Percentiles rank a stretch among this genome's conserved stretches.
These are phyloP conservation scores for Nematolebias whitei DNA, from an alignment of 2,113 vertebrate species.

Conservation along the genomic window DNA sequence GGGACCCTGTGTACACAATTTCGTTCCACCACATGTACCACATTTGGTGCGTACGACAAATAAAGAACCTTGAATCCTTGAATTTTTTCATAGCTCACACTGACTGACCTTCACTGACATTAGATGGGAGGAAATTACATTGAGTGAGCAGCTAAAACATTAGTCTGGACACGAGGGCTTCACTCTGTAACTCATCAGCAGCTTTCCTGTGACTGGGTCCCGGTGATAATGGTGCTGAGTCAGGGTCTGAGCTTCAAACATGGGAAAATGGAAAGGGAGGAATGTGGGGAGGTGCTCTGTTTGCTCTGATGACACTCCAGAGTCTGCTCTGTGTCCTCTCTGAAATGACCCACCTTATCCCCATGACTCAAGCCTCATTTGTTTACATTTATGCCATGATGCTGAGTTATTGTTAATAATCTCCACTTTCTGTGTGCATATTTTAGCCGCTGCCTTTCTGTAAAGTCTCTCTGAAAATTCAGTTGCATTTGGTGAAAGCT, in stretches of 20 bases:
- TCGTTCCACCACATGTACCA: no score
- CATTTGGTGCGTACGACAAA: no score
- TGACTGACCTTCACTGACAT: conserved; percentile 53
- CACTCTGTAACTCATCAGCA: conserved; percentile 73
- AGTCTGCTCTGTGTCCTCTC: conserved; percentile 69
- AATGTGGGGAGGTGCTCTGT: conserved; percentile 74
- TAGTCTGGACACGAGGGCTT: conserved; percentile 60
- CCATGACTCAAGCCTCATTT: conserved; percentile 44
- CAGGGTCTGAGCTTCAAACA: conserved; percentile 67
- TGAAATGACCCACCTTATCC: conserved; percentile 32
- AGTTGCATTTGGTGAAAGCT: conserved; percentile 26
- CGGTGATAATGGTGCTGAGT: conserved; percentile 69
- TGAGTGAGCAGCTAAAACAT: conserved; percentile 61
- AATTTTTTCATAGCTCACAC: conserved; percentile 36
- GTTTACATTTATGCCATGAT: conserved; percentile 54
- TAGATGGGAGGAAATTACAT: conserved; percentile 74
- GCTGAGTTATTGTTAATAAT: conserved; percentile 25
- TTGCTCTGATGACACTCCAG: conserved; percentile 69
- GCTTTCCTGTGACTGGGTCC: conserved; percentile 65
- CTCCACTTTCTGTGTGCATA: conserved; percentile 17
- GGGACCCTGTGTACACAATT: no score
- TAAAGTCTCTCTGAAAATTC: neutral
- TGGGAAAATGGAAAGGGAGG: conserved; percentile 76
- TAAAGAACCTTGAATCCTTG: no score
- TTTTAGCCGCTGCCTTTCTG: neutral